These are phyloP conservation scores for Eolophus roseicapilla DNA, from an alignment of 2,113 vertebrate species.

Conservation along the genomic window DNA sequence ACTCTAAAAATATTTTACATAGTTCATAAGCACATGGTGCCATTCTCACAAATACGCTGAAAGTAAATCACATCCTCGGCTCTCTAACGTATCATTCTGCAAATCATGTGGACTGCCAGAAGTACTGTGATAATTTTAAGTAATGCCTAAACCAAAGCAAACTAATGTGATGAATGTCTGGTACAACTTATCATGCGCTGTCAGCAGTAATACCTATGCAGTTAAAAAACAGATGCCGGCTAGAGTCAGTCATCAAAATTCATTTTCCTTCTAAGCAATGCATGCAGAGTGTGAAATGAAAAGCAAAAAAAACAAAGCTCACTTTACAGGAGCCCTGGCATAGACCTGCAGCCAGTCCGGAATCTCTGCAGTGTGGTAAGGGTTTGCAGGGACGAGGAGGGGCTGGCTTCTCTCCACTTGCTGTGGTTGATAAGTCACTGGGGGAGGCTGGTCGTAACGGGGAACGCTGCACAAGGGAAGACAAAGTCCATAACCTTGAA, in stretches of 20 bases:
- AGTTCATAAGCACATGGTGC: not conserved
- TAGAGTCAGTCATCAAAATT: fast-evolving
- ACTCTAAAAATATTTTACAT: not conserved
- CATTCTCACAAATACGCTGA: fast-evolving
- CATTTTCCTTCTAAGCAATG: fast-evolving
- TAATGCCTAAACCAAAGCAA: not conserved
- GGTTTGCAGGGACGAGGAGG: slow-evolving; percentile 95
- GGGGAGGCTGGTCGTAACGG: slow-evolving; percentile 96
- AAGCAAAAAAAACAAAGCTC: not conserved
- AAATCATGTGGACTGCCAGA: not conserved
- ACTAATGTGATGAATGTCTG: fast-evolving
- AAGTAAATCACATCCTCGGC: not conserved
- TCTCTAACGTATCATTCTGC: not conserved
- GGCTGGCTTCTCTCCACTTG: slow-evolving; percentile 87
- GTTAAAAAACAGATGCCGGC: no score
- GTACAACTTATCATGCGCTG: fast-evolving
- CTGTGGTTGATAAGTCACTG: slow-evolving; percentile 89
- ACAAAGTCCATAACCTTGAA: not conserved
- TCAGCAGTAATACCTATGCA: not conserved
- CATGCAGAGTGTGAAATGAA: not conserved
- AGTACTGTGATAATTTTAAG: not conserved
- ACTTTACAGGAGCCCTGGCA: slow-evolving; percentile 96
- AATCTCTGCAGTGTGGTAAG: slow-evolving; percentile 95
- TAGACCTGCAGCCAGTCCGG: slow-evolving; percentile 99
- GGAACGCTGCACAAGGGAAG: slow-evolving; percentile 80